Evolutionary conservation across 2,888 invertebrate species (phyloP), one percentile per base, ranked within the genome.

Genomic region (Autographa gamma): DNA sequence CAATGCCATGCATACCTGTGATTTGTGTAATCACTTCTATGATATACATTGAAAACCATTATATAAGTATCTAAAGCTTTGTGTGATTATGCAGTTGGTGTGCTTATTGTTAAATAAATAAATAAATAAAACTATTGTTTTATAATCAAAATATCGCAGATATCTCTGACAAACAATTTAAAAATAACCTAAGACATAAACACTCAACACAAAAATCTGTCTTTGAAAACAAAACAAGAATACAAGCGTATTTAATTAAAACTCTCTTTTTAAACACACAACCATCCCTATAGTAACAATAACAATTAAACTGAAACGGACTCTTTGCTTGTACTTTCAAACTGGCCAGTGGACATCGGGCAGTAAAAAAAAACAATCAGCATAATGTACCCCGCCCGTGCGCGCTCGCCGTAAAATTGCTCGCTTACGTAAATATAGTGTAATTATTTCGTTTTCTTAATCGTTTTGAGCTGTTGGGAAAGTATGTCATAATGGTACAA

Each of bases 401-500:
- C 62, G 68, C 84, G 63, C 58, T 72, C 74, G 63, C 70, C 76
- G 77, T 73, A 81, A 84, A 84, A 84, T 84, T 83, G 73, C 66
- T 71, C 61, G 72, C 71, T 81, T 76, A 74, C 66, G 73, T 71
- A 79, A 79, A 63, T 74, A 74, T 60, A 34, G 18, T 34, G 82
- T 69, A 74, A 82, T 84, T 84, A 84, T 76, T 78, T 81, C 77
- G 81, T 83, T 84, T 72, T 79, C 76, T 77, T 83, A 75, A 81
- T 79, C 70, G 75, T 67, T 68, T 41, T 54, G 52, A 63, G 56
- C 13, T 76, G 69, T 74, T 76, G 66, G 62, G 70, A 73, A 81
- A 82, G 48, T 5, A 16, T 3, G 48, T 48, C 6, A 48, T 48
- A 9, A 8, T 34, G 34, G 38, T 38, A 38, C 38, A 38, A n/a